Percentiles rank a stretch among this genome's conserved stretches.
These are phyloP conservation scores for Motacilla alba DNA, from an alignment of 2,113 vertebrate species.

Conservation along the genomic window DNA sequence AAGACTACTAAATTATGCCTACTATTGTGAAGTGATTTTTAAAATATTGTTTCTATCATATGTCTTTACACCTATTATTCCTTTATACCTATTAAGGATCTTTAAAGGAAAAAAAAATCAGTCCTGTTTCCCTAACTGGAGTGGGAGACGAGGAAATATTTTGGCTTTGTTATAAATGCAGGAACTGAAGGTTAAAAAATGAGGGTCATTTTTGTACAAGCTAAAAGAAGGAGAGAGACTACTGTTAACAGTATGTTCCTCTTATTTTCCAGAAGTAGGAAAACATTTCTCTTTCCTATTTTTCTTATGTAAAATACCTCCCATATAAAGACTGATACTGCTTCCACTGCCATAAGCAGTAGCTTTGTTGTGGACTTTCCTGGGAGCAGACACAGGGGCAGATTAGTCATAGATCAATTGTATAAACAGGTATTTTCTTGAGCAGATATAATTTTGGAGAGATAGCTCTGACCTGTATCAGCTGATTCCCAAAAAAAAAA, in stretches of 20 bases:
- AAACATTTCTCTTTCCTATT: neutral
- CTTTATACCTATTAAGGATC: neutral
- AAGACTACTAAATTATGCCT: neutral
- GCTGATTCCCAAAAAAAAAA: neutral
- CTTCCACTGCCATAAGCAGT: neutral
- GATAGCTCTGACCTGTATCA: neutral
- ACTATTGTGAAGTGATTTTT: neutral
- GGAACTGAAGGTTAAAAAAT: neutral
- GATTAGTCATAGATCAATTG: neutral
- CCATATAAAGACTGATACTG: neutral
- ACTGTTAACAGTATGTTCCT: neutral
- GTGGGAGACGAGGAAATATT: neutral
- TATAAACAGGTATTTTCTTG: neutral
- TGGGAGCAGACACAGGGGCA: neutral
- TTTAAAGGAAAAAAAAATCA: neutral
- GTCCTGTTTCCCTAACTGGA: neutral
- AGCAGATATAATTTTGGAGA: neutral
- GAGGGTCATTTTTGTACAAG: neutral
- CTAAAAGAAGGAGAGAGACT: neutral
- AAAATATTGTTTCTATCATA: neutral
- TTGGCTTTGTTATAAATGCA: neutral
- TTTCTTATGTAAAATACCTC: neutral
- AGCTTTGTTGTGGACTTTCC: neutral
- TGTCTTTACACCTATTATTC: neutral
- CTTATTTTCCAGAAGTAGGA: neutral